Evolutionary conservation across 2,888 invertebrate species (phyloP).

Genomic region (Drosophila stalkeri): DNA sequence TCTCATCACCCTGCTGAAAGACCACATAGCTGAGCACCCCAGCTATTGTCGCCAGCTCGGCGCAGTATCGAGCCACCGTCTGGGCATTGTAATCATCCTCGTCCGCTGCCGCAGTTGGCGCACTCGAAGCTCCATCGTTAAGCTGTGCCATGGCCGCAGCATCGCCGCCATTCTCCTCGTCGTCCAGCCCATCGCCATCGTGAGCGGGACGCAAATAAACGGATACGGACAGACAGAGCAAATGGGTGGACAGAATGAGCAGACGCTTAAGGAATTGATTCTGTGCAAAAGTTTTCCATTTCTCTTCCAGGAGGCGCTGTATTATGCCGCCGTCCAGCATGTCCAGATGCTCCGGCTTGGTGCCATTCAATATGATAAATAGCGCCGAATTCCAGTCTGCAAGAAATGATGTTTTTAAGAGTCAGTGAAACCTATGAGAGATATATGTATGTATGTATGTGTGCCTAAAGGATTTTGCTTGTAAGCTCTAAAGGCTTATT

Average conservation of each 20-base stretch:
- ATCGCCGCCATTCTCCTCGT: constrained; percentile 46
- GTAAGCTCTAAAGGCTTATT: background rate
- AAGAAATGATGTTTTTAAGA: background rate
- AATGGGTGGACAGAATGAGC: constrained; percentile 93
- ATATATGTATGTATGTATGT: too few species aligned
- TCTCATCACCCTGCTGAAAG: constrained; percentile 96
- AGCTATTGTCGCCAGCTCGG: constrained; percentile 93
- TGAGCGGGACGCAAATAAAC: constrained; percentile 94
- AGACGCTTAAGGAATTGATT: constrained; percentile 97
- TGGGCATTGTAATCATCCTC: constrained; percentile 83
- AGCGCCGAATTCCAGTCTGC: constrained; percentile 99
- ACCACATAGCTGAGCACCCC: constrained; percentile 95
- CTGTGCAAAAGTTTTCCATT: constrained; percentile 99
- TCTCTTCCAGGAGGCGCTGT: constrained; percentile 97
- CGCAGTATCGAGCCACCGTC: constrained; percentile 88
- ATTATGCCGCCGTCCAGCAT: constrained; percentile 99
- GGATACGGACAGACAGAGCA: constrained; percentile 94
- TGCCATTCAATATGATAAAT: constrained; percentile 98
- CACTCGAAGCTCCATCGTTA: constrained; percentile 8
- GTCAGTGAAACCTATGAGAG: too few species aligned
- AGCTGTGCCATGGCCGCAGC: constrained; percentile 49
- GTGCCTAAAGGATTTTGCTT: background rate
- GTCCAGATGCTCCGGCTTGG: constrained; percentile 98
- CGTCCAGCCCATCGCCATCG: constrained; percentile 73
- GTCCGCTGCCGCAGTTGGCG: constrained; percentile 2